Evolutionary conservation across 2,113 vertebrate species (phyloP).

Genomic region (Takifugu flavidus): DNA sequence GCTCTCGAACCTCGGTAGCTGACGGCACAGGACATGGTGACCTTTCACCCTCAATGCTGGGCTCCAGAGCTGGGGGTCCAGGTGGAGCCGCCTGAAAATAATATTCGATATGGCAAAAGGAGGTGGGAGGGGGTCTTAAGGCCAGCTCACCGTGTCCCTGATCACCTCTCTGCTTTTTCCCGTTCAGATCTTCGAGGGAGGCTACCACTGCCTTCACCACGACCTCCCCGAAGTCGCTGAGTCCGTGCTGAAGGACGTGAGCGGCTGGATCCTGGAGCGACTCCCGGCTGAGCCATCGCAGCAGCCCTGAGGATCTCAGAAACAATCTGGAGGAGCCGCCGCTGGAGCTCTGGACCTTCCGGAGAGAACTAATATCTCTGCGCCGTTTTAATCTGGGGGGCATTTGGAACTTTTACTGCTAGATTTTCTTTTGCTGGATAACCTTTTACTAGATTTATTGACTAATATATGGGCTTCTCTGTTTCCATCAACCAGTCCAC

Average conservation of each 20-base stretch:
- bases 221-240: constrained; percentile 86
- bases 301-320: constrained; percentile 31
- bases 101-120: too few relatives aligned
- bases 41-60: too few relatives aligned
- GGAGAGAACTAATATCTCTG: too few relatives aligned
- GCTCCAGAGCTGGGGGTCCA: too few relatives aligned
- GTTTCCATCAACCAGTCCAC: too few relatives aligned
- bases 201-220: constrained; percentile 90
- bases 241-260: constrained; percentile 85
- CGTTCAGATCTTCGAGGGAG: constrained; percentile 87
- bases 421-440: constrained; percentile 5
- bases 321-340: not conserved
- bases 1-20: too few relatives aligned
- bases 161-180: not conserved
- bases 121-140: too few relatives aligned
- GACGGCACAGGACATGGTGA: too few relatives aligned
- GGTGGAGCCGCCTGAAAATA: too few relatives aligned
- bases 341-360: too few relatives aligned
- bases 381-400: not conserved
- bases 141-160: not conserved
- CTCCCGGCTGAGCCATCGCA: constrained; percentile 32
- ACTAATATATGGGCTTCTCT: constrained; percentile 8
- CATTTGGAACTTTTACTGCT: constrained; percentile 2
- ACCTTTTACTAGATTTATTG: constrained; percentile 11
- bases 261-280: constrained; percentile 79